A percentile compares a stretch with the other conserved stretches of the same genome.
phyloP scores from a whole-genome alignment of 2,888 invertebrate species.

The Apodemia mormo region DNA sequence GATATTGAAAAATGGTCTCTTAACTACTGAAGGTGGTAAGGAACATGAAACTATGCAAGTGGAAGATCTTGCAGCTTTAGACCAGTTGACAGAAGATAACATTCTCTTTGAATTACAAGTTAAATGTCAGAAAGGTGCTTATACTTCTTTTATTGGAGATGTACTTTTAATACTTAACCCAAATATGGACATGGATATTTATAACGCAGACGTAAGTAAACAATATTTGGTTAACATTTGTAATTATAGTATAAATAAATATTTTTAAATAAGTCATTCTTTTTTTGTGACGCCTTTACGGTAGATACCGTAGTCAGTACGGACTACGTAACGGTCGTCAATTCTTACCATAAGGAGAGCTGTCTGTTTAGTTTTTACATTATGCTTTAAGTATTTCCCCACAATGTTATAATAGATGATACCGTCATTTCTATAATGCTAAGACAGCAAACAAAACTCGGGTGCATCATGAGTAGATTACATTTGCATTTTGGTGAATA shows the following conservation, averaged over 20 bases:
- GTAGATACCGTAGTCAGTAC: no score
- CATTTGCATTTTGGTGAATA: no score
- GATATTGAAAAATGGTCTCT: conserved; percentile 70
- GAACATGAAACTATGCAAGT: conserved; percentile 88
- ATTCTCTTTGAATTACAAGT: conserved; percentile 86
- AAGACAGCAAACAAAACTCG: no score
- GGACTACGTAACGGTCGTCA: not conserved
- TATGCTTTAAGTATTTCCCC: no score
- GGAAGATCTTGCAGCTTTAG: conserved; percentile 91
- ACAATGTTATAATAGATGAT: no score
- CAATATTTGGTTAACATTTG: no score
- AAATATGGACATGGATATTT: conserved; percentile 87
- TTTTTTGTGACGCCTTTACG: no score
- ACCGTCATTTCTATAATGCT: no score
- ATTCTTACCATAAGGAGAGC: not conserved
- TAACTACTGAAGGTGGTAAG: conserved; percentile 75
- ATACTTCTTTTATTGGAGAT: conserved; percentile 91
- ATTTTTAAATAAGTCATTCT: no score
- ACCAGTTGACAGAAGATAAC: conserved; percentile 86
- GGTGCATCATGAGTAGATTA: no score
- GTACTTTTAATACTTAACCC: conserved; percentile 90
- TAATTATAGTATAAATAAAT: no score
- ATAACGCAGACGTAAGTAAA: conserved; percentile 84
- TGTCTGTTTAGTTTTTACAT: no score
- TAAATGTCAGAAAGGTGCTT: conserved; percentile 84